Evolutionary conservation across 2,888 invertebrate genomes (phyloP).

Genomic region (Microctonus hyperodae): DNA sequence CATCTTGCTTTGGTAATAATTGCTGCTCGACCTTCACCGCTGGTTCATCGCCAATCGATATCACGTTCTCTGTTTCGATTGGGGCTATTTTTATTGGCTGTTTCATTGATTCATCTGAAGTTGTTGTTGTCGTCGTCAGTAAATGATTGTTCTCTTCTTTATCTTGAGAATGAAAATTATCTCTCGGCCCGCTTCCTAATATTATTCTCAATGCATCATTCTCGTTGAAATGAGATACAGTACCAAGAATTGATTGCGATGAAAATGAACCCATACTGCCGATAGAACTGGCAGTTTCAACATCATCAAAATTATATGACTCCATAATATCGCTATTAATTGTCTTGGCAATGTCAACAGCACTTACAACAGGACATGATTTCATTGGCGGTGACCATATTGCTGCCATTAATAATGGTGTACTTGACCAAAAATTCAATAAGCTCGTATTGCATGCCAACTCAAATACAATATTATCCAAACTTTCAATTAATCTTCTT

Average conservation of each 20-base stretch:
- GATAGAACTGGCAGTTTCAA: conserved; percentile 58
- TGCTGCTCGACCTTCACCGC: background rate
- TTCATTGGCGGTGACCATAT: conserved; percentile 84
- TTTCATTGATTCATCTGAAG: conserved; percentile 3
- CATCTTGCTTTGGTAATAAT: conserved; percentile 13
- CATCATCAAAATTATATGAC: conserved; percentile 49
- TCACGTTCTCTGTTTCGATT: background rate
- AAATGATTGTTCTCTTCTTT: conserved; percentile 26
- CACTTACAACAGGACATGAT: conserved; percentile 76
- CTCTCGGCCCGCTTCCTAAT: conserved; percentile 52
- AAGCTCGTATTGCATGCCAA: conserved; percentile 75
- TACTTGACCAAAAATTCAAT: conserved; percentile 87
- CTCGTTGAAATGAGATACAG: conserved; percentile 66
- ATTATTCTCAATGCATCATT: conserved; percentile 78
- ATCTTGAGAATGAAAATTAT: background rate
- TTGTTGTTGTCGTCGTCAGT: conserved; percentile 13
- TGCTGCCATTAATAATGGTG: conserved; percentile 83
- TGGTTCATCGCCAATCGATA: conserved; percentile 6
- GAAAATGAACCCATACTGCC: conserved; percentile 60
- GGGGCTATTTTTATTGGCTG: conserved; percentile 21
- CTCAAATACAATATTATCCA: conserved; percentile 67
- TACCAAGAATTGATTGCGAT: conserved; percentile 54
- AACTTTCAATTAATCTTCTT: conserved; percentile 76
- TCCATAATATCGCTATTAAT: conserved; percentile 62
- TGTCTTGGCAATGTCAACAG: conserved; percentile 78